phyloP scores from a whole-genome alignment of 1,140 invertebrate genomes.

The Pachyrhynchus sulphureomaculatus region DNA sequence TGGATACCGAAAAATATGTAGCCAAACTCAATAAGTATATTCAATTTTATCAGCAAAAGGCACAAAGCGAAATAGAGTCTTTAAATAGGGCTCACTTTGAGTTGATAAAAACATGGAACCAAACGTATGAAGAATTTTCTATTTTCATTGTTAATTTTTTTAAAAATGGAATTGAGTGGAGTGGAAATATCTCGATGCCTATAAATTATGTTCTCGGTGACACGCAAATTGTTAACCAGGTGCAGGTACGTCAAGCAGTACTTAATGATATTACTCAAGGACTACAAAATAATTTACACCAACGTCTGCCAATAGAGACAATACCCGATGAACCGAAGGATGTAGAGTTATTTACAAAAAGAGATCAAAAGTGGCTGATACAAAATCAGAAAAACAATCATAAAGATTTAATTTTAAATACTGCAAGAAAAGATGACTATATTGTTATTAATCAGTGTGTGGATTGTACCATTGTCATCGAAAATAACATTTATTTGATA shows the following conservation, averaged over 20 bases:
- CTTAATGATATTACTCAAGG: slow-evolving; percentile 5
- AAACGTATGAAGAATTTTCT: slow-evolving; percentile 27
- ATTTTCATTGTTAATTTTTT: slow-evolving; percentile 21
- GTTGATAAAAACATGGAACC: slow-evolving; percentile 15
- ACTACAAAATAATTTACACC: neutral
- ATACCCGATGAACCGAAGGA: neutral
- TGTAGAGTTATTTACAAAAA: slow-evolving; percentile 8
- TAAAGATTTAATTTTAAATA: slow-evolving; percentile 20
- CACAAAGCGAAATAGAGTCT: slow-evolving; percentile 11
- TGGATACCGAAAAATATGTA: slow-evolving; percentile 12
- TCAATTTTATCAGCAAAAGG: slow-evolving; percentile 27
- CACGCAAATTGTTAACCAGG: neutral
- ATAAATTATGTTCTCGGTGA: slow-evolving; percentile 11
- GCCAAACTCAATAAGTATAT: slow-evolving; percentile 21
- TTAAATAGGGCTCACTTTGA: slow-evolving; percentile 16
- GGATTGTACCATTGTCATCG: slow-evolving; percentile 21
- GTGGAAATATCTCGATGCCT: neutral
- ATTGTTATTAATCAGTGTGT: slow-evolving; percentile 15
- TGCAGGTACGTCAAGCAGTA: neutral
- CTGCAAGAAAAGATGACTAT: slow-evolving; percentile 14
- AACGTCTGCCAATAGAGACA: neutral
- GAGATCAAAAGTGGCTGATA: slow-evolving; percentile 21
- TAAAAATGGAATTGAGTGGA: slow-evolving; percentile 17
- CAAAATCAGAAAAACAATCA: slow-evolving; percentile 18
- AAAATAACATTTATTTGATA: slow-evolving; percentile 13